Base-by-base conservation (phyloP, 1,140 invertebrate species). In the Sesamia nonagrioides region DNA sequence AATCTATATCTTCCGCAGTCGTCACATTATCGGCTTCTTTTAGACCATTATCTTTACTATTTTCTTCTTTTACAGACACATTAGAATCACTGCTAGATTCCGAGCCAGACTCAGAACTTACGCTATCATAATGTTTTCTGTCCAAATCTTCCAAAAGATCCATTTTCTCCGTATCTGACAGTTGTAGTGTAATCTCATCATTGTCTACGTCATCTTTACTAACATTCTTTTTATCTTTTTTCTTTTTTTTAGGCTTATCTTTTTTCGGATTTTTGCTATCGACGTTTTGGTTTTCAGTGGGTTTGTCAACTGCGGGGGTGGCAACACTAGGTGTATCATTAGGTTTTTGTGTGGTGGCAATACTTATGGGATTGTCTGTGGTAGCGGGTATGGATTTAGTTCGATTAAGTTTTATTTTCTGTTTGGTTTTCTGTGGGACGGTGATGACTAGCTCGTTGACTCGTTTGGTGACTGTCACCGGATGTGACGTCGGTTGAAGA, bases 121-220 rank as follows among this genome's bases (percentile, higher is more conserved):
- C 77, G 8, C 56, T 88, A 8, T 92, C 90, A 42, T 84, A 89
- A 18, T 89, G 87, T 60, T 91, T 92, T 45, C 84, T 82, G 61
- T 93, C 88, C 9, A 94, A 88, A 84, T 91, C 88, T 84, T 95
- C 94, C 45, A 95, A 82, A 15, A 95, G 78, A 86, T 95, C 94
- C 93, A 95, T 95, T 83, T 95, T 95, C 61, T 95, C 95, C 5
- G 91, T 88, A 85, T 95, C 94, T 0, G 95, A 95, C 3, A 95
- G 73, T 73, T 95, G 90, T 6, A 95, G 72, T 5, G 88, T 95
- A 48, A 95, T 94, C 86, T 95, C 95, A 83, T 95, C 94, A 27
- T 94, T 89, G 78, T 95, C 94, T 33, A 88, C 91, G 2, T 83
- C 90, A 74, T 89, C 86, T 81, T 89, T 92, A 1, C 35, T 54